These are phyloP conservation scores for Hyphantria cunea DNA, from an alignment of 1,140 invertebrate species.

Conservation along the genomic window DNA sequence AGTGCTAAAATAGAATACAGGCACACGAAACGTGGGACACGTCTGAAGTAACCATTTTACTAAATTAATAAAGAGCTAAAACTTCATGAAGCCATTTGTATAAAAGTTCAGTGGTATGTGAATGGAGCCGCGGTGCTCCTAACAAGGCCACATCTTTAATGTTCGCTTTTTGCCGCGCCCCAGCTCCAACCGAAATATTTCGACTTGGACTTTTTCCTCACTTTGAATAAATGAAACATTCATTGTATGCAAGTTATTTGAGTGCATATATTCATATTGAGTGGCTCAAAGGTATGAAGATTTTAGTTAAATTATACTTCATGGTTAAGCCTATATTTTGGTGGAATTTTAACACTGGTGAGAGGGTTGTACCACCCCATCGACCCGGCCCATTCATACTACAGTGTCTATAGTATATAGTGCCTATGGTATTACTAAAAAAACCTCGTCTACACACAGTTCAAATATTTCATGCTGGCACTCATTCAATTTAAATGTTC, in stretches of 20 bases:
- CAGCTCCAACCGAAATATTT: constrained; percentile 51
- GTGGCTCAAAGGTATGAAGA: constrained; percentile 12
- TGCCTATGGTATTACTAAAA: no score
- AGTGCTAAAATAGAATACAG: no score
- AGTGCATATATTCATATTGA: constrained; percentile 24
- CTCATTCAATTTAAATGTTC: no score
- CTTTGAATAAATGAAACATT: constrained; percentile 73
- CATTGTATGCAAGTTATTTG: constrained; percentile 41
- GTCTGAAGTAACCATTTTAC: no score
- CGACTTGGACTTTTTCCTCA: constrained; percentile 48
- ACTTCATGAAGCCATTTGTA: constrained; percentile 17
- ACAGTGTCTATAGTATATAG: no score
- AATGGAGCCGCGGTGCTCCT: constrained; percentile 12
- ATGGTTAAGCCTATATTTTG: constrained; percentile 1
- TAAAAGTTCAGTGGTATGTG: not conserved
- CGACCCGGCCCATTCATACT: no score
- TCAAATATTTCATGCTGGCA: no score
- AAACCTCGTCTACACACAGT: no score
- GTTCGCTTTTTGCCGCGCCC: constrained; percentile 61
- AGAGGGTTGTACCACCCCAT: no score
- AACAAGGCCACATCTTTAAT: constrained; percentile 50
- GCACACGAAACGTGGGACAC: no score
- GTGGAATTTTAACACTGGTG: not conserved
- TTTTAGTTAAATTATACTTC: constrained; percentile 32
- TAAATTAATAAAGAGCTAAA: not conserved